phyloP scores from a whole-genome alignment of 2,888 invertebrate genomes.

The Mamestra brassicae region DNA sequence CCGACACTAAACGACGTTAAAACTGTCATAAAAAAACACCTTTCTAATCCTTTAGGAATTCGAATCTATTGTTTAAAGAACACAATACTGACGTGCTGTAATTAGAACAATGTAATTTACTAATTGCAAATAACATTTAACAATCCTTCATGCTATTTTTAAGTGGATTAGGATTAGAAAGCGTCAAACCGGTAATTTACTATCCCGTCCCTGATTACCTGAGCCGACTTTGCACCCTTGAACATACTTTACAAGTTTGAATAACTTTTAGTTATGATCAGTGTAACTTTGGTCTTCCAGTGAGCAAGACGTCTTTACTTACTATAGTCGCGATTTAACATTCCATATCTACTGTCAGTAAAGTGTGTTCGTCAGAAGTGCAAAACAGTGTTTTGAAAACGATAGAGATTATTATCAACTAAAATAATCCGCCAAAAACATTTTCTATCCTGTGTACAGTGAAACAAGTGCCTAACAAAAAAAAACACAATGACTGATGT shows the following conservation, averaged over 20 bases:
- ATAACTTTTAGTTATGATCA: background rate
- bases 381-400: background rate
- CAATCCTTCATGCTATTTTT: constrained; percentile 1
- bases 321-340: background rate
- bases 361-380: background rate
- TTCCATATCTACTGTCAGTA: background rate
- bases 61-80: too few relatives aligned
- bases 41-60: too few relatives aligned
- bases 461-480: background rate
- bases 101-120: constrained; percentile 7
- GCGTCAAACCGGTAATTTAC: background rate
- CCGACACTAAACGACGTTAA: too few relatives aligned
- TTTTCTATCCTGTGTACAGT: background rate
- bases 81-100: too few relatives aligned
- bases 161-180: constrained; percentile 7
- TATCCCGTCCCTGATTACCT: constrained; percentile 16
- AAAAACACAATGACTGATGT: constrained; percentile 14
- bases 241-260: background rate
- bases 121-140: background rate
- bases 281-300: constrained; percentile 14
- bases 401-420: too few relatives aligned
- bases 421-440: background rate
- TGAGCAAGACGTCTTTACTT: constrained; percentile 13
- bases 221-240: background rate
- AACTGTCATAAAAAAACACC: too few relatives aligned